Evolutionary conservation across 2,113 vertebrate species (phyloP), one percentile per base, ranked within the genome.

Genomic region (Barbus barbus): DNA sequence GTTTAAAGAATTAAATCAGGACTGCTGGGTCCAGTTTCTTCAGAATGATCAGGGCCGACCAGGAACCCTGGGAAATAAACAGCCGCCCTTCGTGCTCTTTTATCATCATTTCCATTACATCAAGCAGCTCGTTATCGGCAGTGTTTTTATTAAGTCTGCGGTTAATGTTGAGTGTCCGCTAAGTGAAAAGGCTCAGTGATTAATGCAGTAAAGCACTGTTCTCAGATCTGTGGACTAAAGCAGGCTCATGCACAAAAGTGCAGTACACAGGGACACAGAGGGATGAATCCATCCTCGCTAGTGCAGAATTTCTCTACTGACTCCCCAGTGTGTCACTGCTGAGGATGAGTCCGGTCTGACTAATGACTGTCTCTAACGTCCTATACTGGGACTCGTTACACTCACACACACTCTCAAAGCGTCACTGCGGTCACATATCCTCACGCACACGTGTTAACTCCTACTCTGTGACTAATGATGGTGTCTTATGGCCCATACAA

Each of bases 401-500:
- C 56, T 38, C 63, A 60, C 46, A 44, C 75, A 60, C 63, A 46
- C 46, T 41, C 33, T 58, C 16, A 12, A 51, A 56, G 65, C 65
- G 2, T 26, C 63, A 36, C 26, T 31, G 22, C 28, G 22, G 31
- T 71, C 46, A 58, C 46, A 26, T 31, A 51, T 71, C 61, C 63
- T 69, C 75, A 71, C n/a, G 63, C 74, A 72, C 48, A 4, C 36
- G 61, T 76, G 63, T 84, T 67, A 82, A 82, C 80, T 69, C 67
- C 65, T 51, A 46, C 53, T 81, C 90, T 90, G 90, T 94, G 93
- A 94, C 93, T 93, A 94, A 94, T 94, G 92, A 94, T 92, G 91
- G 93, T 93, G 93, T 93, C 91, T 93, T 93, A 91, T 92, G 87
- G 91, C 93, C 92, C 93, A 91, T 93, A 93, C 93, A 92, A 93